A percentile compares a stretch with the other conserved stretches of the same genome.
These are phyloP conservation scores for Odontesthes bonariensis DNA, from an alignment of 2,113 vertebrate species.

Conservation along the genomic window DNA sequence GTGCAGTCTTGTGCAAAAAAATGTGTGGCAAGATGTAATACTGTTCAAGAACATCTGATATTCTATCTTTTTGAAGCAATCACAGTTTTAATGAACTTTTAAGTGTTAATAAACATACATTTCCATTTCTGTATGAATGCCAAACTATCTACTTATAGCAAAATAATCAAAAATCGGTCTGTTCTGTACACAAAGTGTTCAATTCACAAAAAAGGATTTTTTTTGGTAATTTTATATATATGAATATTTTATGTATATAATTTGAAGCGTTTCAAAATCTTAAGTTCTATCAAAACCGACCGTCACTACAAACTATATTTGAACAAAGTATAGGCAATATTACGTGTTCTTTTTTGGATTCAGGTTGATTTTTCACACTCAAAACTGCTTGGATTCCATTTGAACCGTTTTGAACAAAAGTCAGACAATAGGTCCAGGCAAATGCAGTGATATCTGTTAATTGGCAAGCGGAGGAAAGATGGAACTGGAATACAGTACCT, in stretches of 20 bases:
- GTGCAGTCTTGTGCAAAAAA: background rate
- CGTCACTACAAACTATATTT: too few relatives aligned
- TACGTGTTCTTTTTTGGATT: background rate
- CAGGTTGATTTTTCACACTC: background rate
- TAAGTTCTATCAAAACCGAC: conserved; percentile 6
- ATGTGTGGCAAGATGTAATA: background rate
- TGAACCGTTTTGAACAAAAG: background rate
- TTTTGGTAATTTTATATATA: too few relatives aligned
- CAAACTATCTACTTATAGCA: too few relatives aligned
- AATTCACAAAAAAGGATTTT: too few relatives aligned
- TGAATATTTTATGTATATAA: too few relatives aligned
- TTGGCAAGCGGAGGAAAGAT: background rate
- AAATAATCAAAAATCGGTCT: too few relatives aligned
- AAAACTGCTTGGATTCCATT: background rate
- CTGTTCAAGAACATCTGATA: background rate
- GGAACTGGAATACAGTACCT: background rate
- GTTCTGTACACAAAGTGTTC: too few relatives aligned
- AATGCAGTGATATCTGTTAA: background rate
- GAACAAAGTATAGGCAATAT: background rate
- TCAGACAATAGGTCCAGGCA: background rate
- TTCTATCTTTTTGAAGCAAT: background rate
- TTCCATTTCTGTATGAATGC: too few relatives aligned
- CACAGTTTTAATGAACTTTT: background rate
- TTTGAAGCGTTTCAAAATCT: background rate
- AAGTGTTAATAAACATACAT: too few relatives aligned